phyloP scores from a whole-genome alignment of 1,140 invertebrate species.

The Meloidogyne exigua region DNA sequence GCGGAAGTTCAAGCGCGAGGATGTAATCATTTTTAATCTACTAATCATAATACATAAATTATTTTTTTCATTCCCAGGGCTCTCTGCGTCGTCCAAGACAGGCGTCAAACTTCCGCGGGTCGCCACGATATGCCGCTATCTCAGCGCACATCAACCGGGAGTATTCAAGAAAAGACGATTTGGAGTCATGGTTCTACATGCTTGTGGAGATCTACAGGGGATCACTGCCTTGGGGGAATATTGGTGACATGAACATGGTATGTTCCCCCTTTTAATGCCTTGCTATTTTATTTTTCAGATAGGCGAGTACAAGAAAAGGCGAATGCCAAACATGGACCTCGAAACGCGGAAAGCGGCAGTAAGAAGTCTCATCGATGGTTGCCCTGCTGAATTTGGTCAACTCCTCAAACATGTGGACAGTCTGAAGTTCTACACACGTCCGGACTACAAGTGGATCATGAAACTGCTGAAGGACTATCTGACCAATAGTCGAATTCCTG shows the following conservation, averaged over 20 bases:
- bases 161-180: conserved; percentile 42
- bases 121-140: conserved; percentile 52
- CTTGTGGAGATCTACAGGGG: conserved; percentile 46
- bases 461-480: conserved; percentile 31
- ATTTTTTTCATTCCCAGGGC: not conserved
- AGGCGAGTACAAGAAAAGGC: not conserved
- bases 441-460: conserved; percentile 20
- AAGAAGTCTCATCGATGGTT: too few species aligned
- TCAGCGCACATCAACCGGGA: conserved; percentile 48
- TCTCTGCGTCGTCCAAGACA: conserved; percentile 39
- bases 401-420: not conserved
- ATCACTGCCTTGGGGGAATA: conserved; percentile 47
- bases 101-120: conserved; percentile 53
- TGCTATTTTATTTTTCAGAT: not conserved
- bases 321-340: not conserved
- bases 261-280: conserved; percentile 16
- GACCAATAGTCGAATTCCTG: conserved; percentile 36
- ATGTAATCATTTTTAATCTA: too few species aligned
- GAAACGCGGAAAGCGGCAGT: too few species aligned
- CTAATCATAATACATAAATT: too few species aligned
- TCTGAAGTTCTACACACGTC: conserved; percentile 29
- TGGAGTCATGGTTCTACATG: conserved; percentile 46
- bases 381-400: too few species aligned
- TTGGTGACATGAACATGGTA: conserved; percentile 48
- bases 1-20: conserved; percentile 33